These are phyloP conservation scores for Lamproptera curius DNA, from an alignment of 2,888 invertebrate species.

Conservation along the genomic window DNA sequence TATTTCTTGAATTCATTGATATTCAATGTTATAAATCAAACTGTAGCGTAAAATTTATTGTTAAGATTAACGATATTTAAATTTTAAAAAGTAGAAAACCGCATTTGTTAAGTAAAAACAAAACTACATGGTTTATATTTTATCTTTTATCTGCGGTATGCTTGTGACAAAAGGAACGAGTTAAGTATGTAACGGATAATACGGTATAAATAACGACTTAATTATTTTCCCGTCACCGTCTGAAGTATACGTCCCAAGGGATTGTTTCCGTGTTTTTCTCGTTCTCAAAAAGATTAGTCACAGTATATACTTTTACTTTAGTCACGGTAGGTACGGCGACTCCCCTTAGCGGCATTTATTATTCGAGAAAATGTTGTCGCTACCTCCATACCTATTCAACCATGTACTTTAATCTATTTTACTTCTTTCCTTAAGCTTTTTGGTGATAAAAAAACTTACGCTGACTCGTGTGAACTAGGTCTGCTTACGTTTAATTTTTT, in stretches of 20 bases:
- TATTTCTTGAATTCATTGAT: not conserved
- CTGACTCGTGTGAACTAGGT: too few species aligned
- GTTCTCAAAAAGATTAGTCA: conserved; percentile 28
- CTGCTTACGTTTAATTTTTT: too few species aligned
- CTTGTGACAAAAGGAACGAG: too few species aligned
- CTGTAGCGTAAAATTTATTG: conserved; percentile 4
- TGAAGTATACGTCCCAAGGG: conserved; percentile 24
- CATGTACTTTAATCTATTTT: not conserved
- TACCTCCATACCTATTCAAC: not conserved
- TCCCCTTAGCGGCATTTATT: conserved; percentile 19
- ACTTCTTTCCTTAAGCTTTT: not conserved
- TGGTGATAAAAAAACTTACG: too few species aligned
- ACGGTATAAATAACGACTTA: conserved; percentile 18
- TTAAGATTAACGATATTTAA: too few species aligned
- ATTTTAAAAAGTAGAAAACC: too few species aligned
- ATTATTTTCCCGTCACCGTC: conserved; percentile 24
- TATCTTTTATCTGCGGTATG: too few species aligned
- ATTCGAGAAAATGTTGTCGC: conserved; percentile 13
- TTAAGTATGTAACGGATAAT: too few species aligned
- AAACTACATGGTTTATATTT: too few species aligned
- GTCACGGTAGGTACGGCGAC: conserved; percentile 2
- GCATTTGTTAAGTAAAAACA: too few species aligned
- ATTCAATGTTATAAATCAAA: not conserved
- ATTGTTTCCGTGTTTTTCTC: conserved; percentile 26
- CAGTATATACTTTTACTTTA: conserved; percentile 13